A percentile compares a stretch with the other conserved stretches of the same genome.
These are phyloP conservation scores for Seira ritae DNA, from an alignment of 2,888 invertebrate species.

Conservation along the genomic window DNA sequence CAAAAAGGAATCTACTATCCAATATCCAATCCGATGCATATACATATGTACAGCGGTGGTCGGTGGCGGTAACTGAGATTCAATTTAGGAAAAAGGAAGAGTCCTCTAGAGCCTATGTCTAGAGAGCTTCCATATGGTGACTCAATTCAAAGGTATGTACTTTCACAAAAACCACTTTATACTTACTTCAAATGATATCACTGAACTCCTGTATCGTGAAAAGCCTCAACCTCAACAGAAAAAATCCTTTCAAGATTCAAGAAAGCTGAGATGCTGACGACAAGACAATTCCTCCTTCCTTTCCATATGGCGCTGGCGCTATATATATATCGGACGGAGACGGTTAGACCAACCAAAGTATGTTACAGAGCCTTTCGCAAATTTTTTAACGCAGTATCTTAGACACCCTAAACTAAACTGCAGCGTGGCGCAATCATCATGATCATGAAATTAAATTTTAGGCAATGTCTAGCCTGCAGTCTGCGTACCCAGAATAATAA, in stretches of 20 bases:
- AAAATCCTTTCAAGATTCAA: neutral
- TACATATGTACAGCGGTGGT: no score
- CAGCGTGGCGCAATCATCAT: neutral
- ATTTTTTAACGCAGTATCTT: neutral
- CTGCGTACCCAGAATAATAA: no score
- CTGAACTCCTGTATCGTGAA: neutral
- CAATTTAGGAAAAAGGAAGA: no score
- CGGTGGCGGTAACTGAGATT: no score
- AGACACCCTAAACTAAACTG: neutral
- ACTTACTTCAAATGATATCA: neutral
- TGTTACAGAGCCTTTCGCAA: neutral
- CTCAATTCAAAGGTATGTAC: neutral
- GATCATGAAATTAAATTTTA: neutral
- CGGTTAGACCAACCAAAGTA: no score
- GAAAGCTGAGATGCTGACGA: no score
- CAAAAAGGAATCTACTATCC: no score
- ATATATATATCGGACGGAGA: no score
- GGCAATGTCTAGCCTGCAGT: no score
- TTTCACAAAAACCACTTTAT: neutral
- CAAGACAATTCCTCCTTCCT: neutral
- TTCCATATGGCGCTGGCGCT: neutral
- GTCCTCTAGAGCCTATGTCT: neutral
- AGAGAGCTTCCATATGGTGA: neutral
- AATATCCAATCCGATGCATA: no score
- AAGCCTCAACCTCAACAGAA: neutral